A percentile compares a stretch with the other conserved stretches of the same genome.
Evolutionary conservation across 2,797 vertebrate genomes (phyloP).

Genomic region (Apogon hyalosoma): DNA sequence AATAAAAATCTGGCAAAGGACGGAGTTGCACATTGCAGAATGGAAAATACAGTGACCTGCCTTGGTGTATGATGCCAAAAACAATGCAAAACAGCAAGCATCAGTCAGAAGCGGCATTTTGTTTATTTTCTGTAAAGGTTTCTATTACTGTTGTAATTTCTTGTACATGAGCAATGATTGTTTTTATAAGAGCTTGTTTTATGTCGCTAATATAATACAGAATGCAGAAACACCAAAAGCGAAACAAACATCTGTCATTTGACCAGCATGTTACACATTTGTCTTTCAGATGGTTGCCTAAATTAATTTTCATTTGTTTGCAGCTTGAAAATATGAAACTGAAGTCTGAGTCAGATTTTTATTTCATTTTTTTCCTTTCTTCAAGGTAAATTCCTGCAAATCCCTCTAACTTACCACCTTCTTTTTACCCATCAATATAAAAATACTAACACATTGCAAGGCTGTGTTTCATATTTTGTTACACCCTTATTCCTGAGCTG

Average conservation of each 20-base stretch:
- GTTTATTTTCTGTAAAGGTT: slow-evolving; percentile 6
- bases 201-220: neutral
- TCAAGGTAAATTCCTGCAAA: neutral
- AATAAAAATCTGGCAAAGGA: slow-evolving; percentile 43
- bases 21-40: slow-evolving; percentile 34
- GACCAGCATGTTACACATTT: slow-evolving; percentile 19
- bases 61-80: slow-evolving; percentile 41
- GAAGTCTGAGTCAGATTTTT: slow-evolving; percentile 3
- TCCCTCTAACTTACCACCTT: neutral
- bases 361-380: neutral
- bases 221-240: neutral
- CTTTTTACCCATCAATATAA: too few species aligned
- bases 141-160: neutral
- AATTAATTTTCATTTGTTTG: slow-evolving; percentile 12
- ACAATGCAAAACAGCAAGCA: slow-evolving; percentile 40
- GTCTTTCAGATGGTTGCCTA: slow-evolving; percentile 28
- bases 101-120: slow-evolving; percentile 11
- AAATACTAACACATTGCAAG: neutral
- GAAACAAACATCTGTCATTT: slow-evolving; percentile 8
- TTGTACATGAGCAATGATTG: neutral
- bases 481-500: slow-evolving; percentile 32
- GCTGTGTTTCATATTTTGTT: slow-evolving; percentile 33
- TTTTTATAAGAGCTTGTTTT: slow-evolving; percentile 10
- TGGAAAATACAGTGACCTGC: slow-evolving; percentile 57
- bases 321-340: slow-evolving; percentile 12